Evolutionary conservation across 2,888 invertebrate species (phyloP).

Genomic region (Scotopteryx bipunctaria): DNA sequence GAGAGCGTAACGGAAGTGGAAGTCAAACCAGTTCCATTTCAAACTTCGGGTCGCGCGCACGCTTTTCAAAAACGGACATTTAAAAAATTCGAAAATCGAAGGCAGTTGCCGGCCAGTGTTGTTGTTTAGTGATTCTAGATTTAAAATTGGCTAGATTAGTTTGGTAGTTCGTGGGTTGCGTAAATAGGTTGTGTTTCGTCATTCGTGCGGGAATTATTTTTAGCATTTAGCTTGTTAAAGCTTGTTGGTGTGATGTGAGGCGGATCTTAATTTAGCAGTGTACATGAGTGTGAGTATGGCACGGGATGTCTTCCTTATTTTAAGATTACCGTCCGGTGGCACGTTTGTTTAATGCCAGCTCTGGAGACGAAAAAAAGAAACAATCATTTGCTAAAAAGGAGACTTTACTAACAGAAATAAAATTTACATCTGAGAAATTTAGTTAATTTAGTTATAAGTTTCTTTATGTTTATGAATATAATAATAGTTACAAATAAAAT

Average conservation of each 20-base stretch:
- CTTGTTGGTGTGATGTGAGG: slow-evolving; percentile 71
- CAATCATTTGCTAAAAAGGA: no score
- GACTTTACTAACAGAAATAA: no score
- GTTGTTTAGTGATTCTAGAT: slow-evolving; percentile 35
- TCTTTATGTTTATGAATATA: no score
- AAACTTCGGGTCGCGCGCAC: slow-evolving; percentile 59
- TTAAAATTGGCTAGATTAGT: slow-evolving; percentile 29
- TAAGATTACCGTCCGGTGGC: slow-evolving; percentile 47
- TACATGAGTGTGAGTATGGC: slow-evolving; percentile 73
- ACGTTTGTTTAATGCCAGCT: slow-evolving; percentile 39
- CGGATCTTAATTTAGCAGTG: slow-evolving; percentile 79
- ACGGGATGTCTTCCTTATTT: slow-evolving; percentile 69
- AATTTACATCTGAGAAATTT: no score
- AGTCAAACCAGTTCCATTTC: slow-evolving; percentile 80
- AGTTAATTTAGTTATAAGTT: no score
- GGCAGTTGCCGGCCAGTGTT: slow-evolving; percentile 43
- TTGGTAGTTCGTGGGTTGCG: slow-evolving; percentile 39
- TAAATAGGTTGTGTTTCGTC: slow-evolving; percentile 76
- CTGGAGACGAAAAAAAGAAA: neutral
- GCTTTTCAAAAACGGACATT: slow-evolving; percentile 57
- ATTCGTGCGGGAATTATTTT: slow-evolving; percentile 71
- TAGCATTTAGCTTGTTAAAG: slow-evolving; percentile 80
- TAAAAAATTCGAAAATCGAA: slow-evolving; percentile 48
- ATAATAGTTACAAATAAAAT: no score
- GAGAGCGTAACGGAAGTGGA: slow-evolving; percentile 60